phyloP scores from a whole-genome alignment of 2,113 vertebrate genomes.

The Euleptes europaea region DNA sequence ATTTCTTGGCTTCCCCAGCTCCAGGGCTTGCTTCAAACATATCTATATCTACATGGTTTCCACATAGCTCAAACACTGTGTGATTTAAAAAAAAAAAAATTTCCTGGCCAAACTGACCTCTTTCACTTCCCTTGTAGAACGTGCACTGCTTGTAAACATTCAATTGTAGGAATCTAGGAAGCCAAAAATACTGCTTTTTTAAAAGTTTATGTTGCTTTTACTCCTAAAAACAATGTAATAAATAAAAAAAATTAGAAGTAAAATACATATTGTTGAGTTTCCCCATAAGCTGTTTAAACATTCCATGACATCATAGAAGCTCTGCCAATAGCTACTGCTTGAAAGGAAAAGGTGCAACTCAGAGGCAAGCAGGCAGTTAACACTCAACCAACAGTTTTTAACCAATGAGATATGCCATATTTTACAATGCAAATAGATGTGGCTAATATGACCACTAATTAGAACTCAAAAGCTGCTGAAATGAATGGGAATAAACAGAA shows the following conservation, averaged over 20 bases:
- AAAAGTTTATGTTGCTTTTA: neutral
- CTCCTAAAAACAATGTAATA: neutral
- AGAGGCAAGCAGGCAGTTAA: neutral
- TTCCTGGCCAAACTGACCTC: neutral
- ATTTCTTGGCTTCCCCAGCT: neutral
- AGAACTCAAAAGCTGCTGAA: neutral
- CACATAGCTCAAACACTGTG: too few relatives aligned
- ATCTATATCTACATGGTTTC: neutral
- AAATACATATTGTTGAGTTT: neutral
- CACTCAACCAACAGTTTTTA: neutral
- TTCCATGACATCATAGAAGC: neutral
- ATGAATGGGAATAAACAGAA: neutral
- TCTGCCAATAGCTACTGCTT: neutral
- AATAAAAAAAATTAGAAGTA: neutral
- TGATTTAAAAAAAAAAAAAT: neutral
- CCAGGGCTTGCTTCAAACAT: neutral
- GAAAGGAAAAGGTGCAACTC: too few relatives aligned
- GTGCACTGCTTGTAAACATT: neutral
- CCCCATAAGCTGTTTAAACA: neutral
- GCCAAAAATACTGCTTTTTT: neutral
- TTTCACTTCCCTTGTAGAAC: neutral
- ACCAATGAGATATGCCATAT: neutral
- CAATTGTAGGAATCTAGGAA: neutral
- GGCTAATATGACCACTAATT: neutral
- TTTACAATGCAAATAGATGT: neutral